Evolutionary conservation across 1,140 invertebrate species (phyloP).

Genomic region (Drusus annulatus): DNA sequence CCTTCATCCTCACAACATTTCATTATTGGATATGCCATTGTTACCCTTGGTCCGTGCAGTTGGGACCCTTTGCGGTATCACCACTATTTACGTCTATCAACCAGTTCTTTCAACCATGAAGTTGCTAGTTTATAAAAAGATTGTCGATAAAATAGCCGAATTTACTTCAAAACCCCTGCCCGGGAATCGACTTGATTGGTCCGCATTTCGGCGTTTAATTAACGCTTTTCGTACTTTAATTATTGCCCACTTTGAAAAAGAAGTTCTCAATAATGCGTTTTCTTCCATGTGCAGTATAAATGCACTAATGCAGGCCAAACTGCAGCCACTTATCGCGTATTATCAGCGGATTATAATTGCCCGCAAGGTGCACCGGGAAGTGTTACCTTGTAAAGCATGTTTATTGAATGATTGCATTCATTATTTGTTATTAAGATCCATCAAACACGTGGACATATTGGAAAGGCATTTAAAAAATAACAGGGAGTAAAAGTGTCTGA

Average conservation of each 20-base stretch:
- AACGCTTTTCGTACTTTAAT: slow-evolving; percentile 23
- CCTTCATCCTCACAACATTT: too few relatives aligned
- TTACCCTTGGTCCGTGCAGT: too few relatives aligned
- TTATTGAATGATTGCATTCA: slow-evolving; percentile 32
- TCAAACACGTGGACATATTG: not conserved
- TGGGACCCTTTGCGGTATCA: too few relatives aligned
- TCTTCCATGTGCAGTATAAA: not conserved
- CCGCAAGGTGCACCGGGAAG: slow-evolving; percentile 25
- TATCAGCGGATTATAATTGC: slow-evolving; percentile 31
- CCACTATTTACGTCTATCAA: too few relatives aligned
- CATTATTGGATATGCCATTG: too few relatives aligned
- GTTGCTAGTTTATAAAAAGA: too few relatives aligned
- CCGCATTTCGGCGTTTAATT: slow-evolving; percentile 1
- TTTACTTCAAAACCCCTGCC: too few relatives aligned
- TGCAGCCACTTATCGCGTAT: not conserved
- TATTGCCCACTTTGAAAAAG: slow-evolving; percentile 11
- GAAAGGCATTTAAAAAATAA: not conserved
- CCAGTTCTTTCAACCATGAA: too few relatives aligned
- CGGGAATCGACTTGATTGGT: too few relatives aligned
- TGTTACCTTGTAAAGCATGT: slow-evolving; percentile 35
- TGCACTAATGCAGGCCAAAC: not conserved
- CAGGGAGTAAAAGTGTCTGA: too few relatives aligned
- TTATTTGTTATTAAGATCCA: slow-evolving; percentile 4
- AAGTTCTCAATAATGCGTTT: not conserved
- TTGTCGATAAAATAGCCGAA: too few relatives aligned